These are phyloP conservation scores for Phoronis australis DNA, from an alignment of 2,888 invertebrate genomes.

Conservation along the genomic window DNA sequence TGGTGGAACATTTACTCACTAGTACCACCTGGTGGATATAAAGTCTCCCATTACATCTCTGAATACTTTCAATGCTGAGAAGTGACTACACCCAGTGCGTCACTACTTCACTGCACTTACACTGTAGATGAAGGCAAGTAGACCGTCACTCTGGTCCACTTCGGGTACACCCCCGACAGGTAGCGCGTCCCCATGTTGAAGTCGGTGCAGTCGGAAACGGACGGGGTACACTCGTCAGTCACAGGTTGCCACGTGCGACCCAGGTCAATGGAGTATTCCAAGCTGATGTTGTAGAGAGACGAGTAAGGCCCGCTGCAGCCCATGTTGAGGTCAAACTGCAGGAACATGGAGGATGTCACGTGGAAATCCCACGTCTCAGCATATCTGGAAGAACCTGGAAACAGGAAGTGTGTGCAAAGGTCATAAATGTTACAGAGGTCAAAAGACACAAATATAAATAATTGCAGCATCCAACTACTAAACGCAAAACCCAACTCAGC, in stretches of 20 bases:
- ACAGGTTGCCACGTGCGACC: constrained; percentile 51
- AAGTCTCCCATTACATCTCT: too few species aligned
- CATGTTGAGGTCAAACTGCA: constrained; percentile 54
- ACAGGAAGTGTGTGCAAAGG: too few species aligned
- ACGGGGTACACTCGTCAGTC: constrained; percentile 48
- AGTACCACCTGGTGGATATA: too few species aligned
- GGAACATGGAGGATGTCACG: constrained; percentile 48
- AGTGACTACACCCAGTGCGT: too few species aligned
- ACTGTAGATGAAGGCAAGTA: constrained; percentile 46
- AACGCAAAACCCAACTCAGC: too few species aligned
- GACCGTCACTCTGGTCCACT: constrained; percentile 51
- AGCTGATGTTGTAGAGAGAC: constrained; percentile 38
- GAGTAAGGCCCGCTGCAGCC: constrained; percentile 45
- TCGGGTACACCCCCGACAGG: constrained; percentile 38
- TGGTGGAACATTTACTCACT: too few species aligned
- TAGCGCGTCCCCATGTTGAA: constrained; percentile 47
- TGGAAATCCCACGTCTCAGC: constrained; percentile 54
- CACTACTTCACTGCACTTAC: constrained; percentile 40
- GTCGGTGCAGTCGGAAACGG: constrained; percentile 47
- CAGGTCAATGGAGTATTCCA: constrained; percentile 52
- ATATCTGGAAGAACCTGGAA: constrained; percentile 32
- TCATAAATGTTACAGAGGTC: too few species aligned
- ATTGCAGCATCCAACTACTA: too few species aligned
- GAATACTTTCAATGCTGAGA: too few species aligned
- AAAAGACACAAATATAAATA: too few species aligned